Evolutionary conservation across 2,888 invertebrate genomes (phyloP), one percentile per base, ranked within the genome.

Genomic region (Rhaphigaster nebulosa): DNA sequence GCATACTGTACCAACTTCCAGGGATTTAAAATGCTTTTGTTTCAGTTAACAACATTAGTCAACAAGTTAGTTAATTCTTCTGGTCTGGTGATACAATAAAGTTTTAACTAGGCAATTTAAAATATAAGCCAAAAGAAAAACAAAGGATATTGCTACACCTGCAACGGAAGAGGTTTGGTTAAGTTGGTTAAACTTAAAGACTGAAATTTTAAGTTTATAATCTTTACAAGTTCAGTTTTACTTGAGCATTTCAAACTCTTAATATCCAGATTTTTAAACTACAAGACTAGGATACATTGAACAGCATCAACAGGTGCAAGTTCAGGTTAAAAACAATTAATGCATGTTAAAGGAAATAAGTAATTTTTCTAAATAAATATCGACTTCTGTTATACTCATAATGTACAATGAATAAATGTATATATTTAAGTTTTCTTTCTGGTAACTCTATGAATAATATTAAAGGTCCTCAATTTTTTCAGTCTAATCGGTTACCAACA

Each of bases 221-320:
- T 84, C n/a, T 84, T 84, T 84, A 45, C 45, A 84, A 50, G 45
- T 45, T 84, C 45, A 41, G 45, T 50, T 45, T 84, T 15, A 45
- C 45, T 84, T 84, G 84, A 84, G 84, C 84, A 84, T n/a, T 84
- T 45, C n/a, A 84, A 84, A 84, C 84, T 84, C 84, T 84, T 84
- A 84, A 84, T 45, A 84, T 84, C 84, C 84, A 84, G 84, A 52
- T 87, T 88, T 89, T 89, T 89, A 89, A 15, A 89, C 50, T 89
- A 89, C 41, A 76, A 89, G 89, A 89, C 89, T 89, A 89, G 89
- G 89, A 89, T 89, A 76, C 41, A 29, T 76, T 26, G 76, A 89
- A 88, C 88, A 89, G 76, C 70, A 89, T 15, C 41, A 10, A 84
- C 26, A n/a, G 23, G 41, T 60, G 60, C 88, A 45, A 89, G 76